A percentile compares a stretch with the other conserved stretches of the same genome.
Evolutionary conservation across 2,888 invertebrate genomes (phyloP).

Genomic region (Tetanocera ferruginea): DNA sequence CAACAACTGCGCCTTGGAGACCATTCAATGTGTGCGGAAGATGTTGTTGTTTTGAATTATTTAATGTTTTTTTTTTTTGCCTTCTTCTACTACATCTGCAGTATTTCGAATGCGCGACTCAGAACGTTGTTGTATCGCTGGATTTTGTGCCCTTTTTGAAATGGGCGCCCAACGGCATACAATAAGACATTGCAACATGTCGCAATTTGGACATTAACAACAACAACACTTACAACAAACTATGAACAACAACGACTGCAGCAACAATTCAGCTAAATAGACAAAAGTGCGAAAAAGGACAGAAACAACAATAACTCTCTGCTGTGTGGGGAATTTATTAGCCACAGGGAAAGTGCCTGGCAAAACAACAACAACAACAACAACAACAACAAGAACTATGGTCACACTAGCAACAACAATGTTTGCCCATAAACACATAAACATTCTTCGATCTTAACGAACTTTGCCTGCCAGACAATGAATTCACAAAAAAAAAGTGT

Average conservation of each 20-base stretch:
- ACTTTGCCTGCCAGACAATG: not conserved
- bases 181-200: conserved; percentile 48
- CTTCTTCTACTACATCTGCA: not conserved
- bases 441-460: not conserved
- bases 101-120: not conserved
- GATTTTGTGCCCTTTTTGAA: conserved; percentile 50
- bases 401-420: not conserved
- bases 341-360: not conserved
- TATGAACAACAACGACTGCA: conserved; percentile 24
- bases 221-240: conserved; percentile 5
- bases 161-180: conserved; percentile 56
- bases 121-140: conserved; percentile 11
- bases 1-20: not conserved
- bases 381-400: not conserved
- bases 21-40: not conserved
- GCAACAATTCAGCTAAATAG: conserved; percentile 34
- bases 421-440: conserved; percentile 5
- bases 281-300: conserved; percentile 26
- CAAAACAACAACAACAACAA: conserved; percentile 26
- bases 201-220: conserved; percentile 37
- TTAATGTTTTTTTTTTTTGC: not conserved
- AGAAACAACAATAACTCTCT: conserved; percentile 6
- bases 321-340: conserved; percentile 15
- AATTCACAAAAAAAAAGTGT: not conserved
- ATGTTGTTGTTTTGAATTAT: not conserved